Evolutionary conservation across 2,113 vertebrate species (phyloP).

Genomic region (Planiliza haematocheilus): DNA sequence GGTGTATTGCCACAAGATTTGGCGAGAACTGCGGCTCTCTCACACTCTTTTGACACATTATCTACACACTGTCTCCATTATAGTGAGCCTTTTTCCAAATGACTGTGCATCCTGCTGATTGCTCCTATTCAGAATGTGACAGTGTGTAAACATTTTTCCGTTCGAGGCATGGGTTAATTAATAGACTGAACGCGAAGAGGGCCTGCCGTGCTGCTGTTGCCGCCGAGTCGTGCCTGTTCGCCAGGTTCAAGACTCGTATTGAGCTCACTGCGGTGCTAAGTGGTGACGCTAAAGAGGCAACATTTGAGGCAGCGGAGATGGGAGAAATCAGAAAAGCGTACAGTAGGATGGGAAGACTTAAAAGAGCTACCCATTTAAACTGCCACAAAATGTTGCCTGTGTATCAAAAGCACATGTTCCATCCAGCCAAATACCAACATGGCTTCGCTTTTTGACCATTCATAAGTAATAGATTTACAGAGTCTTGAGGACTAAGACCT

Average conservation of each 20-base stretch:
- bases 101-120: not conserved
- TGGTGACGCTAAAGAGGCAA: slow-evolving; percentile 13
- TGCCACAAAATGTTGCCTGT: slow-evolving; percentile 45
- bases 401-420: slow-evolving; percentile 3
- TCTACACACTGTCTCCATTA: not conserved
- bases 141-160: not conserved
- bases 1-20: slow-evolving; percentile 36
- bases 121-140: not conserved
- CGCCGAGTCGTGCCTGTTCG: slow-evolving; percentile 10
- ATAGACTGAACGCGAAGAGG: not conserved
- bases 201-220: slow-evolving; percentile 33
- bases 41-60: slow-evolving; percentile 10
- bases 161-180: not conserved
- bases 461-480: slow-evolving; percentile 16
- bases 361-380: slow-evolving; percentile 9
- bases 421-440: slow-evolving; percentile 31
- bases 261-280: not conserved
- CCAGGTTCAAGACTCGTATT: not conserved
- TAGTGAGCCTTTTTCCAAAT: slow-evolving; percentile 12
- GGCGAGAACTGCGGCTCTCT: slow-evolving; percentile 10
- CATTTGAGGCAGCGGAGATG: slow-evolving; percentile 33
- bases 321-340: not conserved
- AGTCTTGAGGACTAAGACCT: not conserved
- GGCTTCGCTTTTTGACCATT: slow-evolving; percentile 45
- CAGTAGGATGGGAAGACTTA: not conserved